These are phyloP conservation scores for Drosophila yooni DNA, from an alignment of 2,888 invertebrate species.

Conservation along the genomic window DNA sequence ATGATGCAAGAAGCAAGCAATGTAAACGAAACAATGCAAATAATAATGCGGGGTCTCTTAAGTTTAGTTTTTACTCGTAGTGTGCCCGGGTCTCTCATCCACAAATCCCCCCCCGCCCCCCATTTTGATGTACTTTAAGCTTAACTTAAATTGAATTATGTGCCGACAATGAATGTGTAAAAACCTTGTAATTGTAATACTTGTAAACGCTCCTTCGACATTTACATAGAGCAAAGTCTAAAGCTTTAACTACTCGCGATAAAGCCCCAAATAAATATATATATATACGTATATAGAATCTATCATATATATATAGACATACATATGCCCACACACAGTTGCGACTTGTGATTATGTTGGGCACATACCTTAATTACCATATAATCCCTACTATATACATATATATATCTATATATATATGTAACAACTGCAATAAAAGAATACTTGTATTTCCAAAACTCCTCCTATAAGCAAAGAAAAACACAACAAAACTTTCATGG, in stretches of 20 bases:
- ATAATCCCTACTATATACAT: constrained; percentile 21
- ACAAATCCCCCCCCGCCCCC: background rate
- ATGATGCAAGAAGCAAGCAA: constrained; percentile 35
- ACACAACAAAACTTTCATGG: constrained; percentile 62
- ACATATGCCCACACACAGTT: constrained; percentile 10
- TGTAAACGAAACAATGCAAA: constrained; percentile 63
- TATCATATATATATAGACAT: constrained; percentile 23
- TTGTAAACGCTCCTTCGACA: constrained; percentile 43
- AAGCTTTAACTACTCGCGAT: constrained; percentile 63
- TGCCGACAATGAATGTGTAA: constrained; percentile 55
- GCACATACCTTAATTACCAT: constrained; percentile 24
- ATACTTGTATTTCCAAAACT: constrained; percentile 48
- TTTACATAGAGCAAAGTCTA: constrained; percentile 53
- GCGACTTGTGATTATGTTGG: constrained; percentile 45
- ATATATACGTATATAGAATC: constrained; percentile 15
- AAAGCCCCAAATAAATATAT: constrained; percentile 1
- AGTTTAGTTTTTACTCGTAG: constrained; percentile 32
- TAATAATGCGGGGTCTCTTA: constrained; percentile 48
- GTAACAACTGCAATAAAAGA: constrained; percentile 33
- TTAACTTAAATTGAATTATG: constrained; percentile 14
- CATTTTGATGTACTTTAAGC: constrained; percentile 40
- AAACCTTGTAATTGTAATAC: constrained; percentile 49
- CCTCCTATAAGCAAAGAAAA: constrained; percentile 13
- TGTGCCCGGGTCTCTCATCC: constrained; percentile 25
- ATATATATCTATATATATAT: constrained; percentile 3